These are phyloP conservation scores for Diachrysia chrysitis DNA, from an alignment of 2,888 invertebrate genomes.

Conservation along the genomic window DNA sequence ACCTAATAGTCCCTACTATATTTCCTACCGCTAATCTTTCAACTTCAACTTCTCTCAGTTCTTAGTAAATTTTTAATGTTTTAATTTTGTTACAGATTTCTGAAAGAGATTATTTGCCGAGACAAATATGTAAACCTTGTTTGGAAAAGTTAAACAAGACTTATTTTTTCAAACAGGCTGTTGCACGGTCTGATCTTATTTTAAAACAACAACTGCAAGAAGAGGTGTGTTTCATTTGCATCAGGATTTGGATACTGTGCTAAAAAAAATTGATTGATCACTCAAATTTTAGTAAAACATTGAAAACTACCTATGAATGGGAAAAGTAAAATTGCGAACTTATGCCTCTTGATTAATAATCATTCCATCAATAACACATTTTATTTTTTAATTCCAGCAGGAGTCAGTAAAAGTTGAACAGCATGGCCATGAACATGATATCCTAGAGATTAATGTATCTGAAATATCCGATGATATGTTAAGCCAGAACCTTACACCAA, in stretches of 20 bases:
- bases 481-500: slow-evolving; percentile 17
- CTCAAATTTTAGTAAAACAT: too few relatives aligned
- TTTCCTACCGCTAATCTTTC: too few relatives aligned
- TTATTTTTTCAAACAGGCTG: slow-evolving; percentile 84
- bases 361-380: too few relatives aligned
- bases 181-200: slow-evolving; percentile 80
- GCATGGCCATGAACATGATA: slow-evolving; percentile 60
- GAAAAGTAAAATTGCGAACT: too few relatives aligned
- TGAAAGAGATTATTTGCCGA: slow-evolving; percentile 78
- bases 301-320: too few relatives aligned
- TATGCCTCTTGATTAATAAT: too few relatives aligned
- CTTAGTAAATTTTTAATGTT: too few relatives aligned
- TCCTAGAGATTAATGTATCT: slow-evolving; percentile 63
- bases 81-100: slow-evolving; percentile 77
- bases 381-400: slow-evolving; percentile 28
- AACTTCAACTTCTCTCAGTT: too few relatives aligned
- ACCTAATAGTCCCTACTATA: too few relatives aligned
- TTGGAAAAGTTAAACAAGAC: slow-evolving; percentile 80
- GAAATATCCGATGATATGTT: slow-evolving; percentile 61
- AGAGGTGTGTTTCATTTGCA: slow-evolving; percentile 59
- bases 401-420: slow-evolving; percentile 64
- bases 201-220: slow-evolving; percentile 75
- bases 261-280: too few relatives aligned
- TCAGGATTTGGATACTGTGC: too few relatives aligned
- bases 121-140: slow-evolving; percentile 83